Base-by-base conservation (phyloP, 2,888 invertebrate genomes). In the Galerucella pusilla region DNA sequence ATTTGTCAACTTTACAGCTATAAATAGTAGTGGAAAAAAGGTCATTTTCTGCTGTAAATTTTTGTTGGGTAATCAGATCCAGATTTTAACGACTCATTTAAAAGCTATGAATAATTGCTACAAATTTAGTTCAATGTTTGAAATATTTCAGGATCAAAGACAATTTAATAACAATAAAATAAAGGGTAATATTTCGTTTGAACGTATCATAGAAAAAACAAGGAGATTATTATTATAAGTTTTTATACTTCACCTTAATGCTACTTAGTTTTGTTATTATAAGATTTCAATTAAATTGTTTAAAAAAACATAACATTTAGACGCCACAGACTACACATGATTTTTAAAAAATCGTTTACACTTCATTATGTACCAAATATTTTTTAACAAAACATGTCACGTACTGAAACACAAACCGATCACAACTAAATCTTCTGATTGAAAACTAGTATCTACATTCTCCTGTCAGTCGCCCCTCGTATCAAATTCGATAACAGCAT, bases 401-500 rank as follows among this genome's bases (percentile, higher is more conserved):
- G n/a, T n/a, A n/a, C n/a, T n/a, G n/a, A n/a, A n/a, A n/a, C 16
- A 57, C 20, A 16, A 10, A 57, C 57, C 9, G 57, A 57, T 57
- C 57, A 57, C 57, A 57, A 57, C 61, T 28, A 28, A 14, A 14
- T 14, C 12, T 35, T 28, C 11, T 35, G 46, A 65, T 65, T 65
- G 64, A 65, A 46, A 45, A 65, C 16, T 64, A 64, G 16, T 45
- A 45, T 64, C 64, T 45, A 45, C 45, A 20, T 16, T 65, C 42
- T 46, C 64, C 35, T 35, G 45, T 70, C 52, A 16, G 45, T 68
- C 75, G 59, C 72, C 75, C 72, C 75, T 73, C 70, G 72, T 73
- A 75, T 73, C 35, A 73, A 72, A 69, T 74, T 67, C 69, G 74
- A 74, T 75, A 77, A 74, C 75, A 79, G 68, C 71, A 75, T 80